Evolutionary conservation across 2,888 invertebrate species (phyloP).

Genomic region (Prosopocoilus inquinatus): DNA sequence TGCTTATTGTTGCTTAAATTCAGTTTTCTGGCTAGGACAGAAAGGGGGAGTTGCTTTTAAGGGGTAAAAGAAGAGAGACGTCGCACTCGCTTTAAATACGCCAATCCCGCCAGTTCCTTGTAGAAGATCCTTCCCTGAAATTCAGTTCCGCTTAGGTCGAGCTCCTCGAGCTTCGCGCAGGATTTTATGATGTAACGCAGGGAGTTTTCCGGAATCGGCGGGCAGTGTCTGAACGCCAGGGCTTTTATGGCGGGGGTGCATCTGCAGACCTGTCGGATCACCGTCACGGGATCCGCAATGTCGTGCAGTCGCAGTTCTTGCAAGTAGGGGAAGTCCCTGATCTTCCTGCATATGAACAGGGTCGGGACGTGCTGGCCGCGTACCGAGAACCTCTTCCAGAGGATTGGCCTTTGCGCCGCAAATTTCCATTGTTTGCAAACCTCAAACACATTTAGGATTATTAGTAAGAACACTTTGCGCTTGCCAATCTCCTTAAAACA

Average conservation of each 20-base stretch:
- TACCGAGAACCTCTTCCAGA: slow-evolving; percentile 30
- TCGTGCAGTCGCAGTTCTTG: slow-evolving; percentile 25
- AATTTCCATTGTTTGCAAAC: slow-evolving; percentile 36
- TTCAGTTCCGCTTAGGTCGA: slow-evolving; percentile 32
- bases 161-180: slow-evolving; percentile 28
- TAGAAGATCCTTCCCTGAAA: slow-evolving; percentile 26
- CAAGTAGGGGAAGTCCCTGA: slow-evolving; percentile 26
- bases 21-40: slow-evolving; percentile 23
- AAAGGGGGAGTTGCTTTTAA: too few species aligned
- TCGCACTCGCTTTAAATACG: slow-evolving; percentile 23
- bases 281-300: slow-evolving; percentile 26
- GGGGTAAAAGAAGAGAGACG: too few species aligned
- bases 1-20: slow-evolving; percentile 29
- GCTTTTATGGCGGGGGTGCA: slow-evolving; percentile 26
- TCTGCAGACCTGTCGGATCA: slow-evolving; percentile 33
- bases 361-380: slow-evolving; percentile 24
- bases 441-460: slow-evolving; percentile 22
- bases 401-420: slow-evolving; percentile 28
- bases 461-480: too few species aligned
- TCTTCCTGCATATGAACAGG: slow-evolving; percentile 29
- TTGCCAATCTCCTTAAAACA: too few species aligned
- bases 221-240: slow-evolving; percentile 27
- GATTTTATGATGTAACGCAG: slow-evolving; percentile 26
- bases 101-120: slow-evolving; percentile 26
- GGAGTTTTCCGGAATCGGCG: slow-evolving; percentile 21